Base-by-base conservation (phyloP, 1,140 invertebrate species). In the Brachionus rotundiformis region DNA sequence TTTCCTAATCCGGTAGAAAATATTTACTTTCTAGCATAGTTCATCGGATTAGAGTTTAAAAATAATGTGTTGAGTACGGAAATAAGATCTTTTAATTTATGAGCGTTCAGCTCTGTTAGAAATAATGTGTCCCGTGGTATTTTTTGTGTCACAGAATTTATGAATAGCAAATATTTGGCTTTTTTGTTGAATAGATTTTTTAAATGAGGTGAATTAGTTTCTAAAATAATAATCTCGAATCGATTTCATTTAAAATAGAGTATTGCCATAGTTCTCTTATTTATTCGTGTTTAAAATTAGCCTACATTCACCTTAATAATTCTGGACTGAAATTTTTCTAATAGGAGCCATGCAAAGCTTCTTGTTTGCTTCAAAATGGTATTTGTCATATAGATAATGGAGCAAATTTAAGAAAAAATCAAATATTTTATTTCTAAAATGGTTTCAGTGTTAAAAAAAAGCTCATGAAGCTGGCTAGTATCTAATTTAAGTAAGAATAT, bases 161-260 rank as follows among this genome's bases (percentile, higher is more conserved):
- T 54, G 47, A 54, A 54, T 54, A 54, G 47, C 19, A 54, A 54
- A 54, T 54, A 54, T 54, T 54, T 54, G 19, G n/a, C 16, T 19
- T 54, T 54, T 19, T 54, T 54, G n/a, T 54, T 54, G 47, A 54
- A 54, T 54, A 54, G 47, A 8, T 54, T 54, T 54, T 54, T 54
- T 19, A 54, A 54, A 54, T 25, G 47, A 54, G 47, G 16, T 49
- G 47, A 49, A 49, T 49, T 49, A 49, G 16, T 54, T 54, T 54
- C 36, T 39, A 39, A 39, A 39, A 10, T 39, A 10, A 11, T 39
- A 6, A 39, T 2, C 5, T 39, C 47, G 47, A 54, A 54, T 54
- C 19, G 4, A 54, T 19, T 54, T 23, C 19, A 54, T 54, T 39
- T 54, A 54, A 54, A 54, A 54, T 54, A 54, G 47, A 54, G 6